These are phyloP conservation scores for Eunapius fragilis DNA, from an alignment of 37 sponge, comb jelly and placozoan genomes.

Conservation along the genomic window DNA sequence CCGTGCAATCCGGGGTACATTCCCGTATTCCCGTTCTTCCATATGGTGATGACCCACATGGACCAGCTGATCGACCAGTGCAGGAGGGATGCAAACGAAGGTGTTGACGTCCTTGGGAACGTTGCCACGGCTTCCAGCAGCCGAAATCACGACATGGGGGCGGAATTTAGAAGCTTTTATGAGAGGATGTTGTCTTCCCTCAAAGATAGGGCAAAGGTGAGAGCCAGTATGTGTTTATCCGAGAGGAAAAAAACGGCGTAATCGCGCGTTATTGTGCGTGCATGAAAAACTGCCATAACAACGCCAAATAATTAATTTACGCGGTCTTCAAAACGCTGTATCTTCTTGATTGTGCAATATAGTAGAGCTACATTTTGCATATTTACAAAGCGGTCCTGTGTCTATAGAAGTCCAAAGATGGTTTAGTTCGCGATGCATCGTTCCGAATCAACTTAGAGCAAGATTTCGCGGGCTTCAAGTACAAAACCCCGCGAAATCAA, in stretches of 20 bases:
- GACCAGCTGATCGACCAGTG: slow-evolving; percentile 35
- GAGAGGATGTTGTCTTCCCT: background rate
- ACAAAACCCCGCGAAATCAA: too few species aligned
- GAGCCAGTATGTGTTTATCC: background rate
- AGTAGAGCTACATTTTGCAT: background rate
- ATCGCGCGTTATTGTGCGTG: too few species aligned
- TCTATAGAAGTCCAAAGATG: too few species aligned
- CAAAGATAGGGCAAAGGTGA: background rate
- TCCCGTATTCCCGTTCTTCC: slow-evolving; percentile 64
- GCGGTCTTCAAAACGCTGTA: background rate
- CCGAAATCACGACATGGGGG: background rate
- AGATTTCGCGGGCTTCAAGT: too few species aligned
- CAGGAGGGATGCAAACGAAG: slow-evolving; percentile 19
- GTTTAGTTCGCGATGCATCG: too few species aligned
- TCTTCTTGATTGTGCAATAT: background rate
- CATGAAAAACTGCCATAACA: too few species aligned
- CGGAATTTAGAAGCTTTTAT: background rate
- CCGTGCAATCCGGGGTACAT: background rate
- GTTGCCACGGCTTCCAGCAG: background rate
- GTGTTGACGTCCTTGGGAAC: slow-evolving; percentile 22
- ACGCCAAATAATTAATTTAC: too few species aligned
- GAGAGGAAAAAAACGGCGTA: too few species aligned
- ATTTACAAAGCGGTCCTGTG: too few species aligned
- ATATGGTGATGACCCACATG: slow-evolving; percentile 27
- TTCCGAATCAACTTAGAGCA: too few species aligned